Conservation (phyloP, 2,113 vertebrate species). For the Lichenostomus cassidix region DNA sequence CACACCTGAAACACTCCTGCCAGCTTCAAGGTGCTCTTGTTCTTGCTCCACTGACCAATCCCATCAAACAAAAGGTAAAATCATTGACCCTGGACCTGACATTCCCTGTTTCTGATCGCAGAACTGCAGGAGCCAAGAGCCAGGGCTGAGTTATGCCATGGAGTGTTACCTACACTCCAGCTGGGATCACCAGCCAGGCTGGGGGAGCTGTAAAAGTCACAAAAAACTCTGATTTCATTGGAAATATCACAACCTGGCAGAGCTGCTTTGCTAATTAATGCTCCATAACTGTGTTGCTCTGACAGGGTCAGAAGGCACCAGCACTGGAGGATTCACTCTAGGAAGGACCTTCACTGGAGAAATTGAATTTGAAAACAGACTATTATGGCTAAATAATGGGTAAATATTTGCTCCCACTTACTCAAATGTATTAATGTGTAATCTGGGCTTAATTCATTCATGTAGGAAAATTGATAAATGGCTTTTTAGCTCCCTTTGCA, state of each 20-base stretch:
- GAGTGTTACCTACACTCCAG: not conserved
- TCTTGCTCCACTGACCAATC: not conserved
- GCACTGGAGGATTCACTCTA: not conserved
- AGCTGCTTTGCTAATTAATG: conserved; percentile 4
- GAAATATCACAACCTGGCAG: not conserved
- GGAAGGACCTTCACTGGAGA: not conserved
- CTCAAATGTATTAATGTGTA: not conserved
- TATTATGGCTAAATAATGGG: not conserved
- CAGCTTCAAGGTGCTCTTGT: not conserved
- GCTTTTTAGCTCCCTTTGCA: not conserved
- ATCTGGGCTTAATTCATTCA: not conserved
- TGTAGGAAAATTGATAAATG: not conserved
- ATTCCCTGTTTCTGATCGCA: not conserved
- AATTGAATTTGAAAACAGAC: not conserved
- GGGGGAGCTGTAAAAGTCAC: not conserved
- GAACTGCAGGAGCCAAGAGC: not conserved
- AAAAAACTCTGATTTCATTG: not conserved
- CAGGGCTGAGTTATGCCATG: not conserved
- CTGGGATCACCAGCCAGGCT: not conserved
- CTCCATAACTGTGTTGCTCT: not conserved
- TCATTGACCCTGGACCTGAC: not conserved
- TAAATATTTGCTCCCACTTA: not conserved
- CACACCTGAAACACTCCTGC: fast-evolving
- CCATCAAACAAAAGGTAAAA: not conserved
- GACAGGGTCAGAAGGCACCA: not conserved